phyloP scores from a whole-genome alignment of 2,797 vertebrate genomes.

The Poecilia wingei region DNA sequence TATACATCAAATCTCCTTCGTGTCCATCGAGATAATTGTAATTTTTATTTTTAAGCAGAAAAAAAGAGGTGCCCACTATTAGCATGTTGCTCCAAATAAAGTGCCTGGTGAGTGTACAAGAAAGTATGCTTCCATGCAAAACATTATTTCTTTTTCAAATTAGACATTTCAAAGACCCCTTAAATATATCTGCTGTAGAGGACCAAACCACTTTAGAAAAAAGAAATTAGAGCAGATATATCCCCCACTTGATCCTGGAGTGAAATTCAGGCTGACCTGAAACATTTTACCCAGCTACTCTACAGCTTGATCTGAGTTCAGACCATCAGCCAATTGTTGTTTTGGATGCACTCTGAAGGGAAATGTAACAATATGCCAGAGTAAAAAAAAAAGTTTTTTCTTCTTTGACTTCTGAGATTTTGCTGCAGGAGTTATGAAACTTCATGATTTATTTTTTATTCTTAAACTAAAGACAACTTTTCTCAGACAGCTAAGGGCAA shows the following conservation, averaged over 20 bases:
- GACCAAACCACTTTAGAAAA: slow-evolving; percentile 38
- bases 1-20: background rate
- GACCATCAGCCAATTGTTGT: background rate
- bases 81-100: slow-evolving; percentile 10
- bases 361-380: background rate
- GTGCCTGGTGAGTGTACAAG: slow-evolving; percentile 19
- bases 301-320: background rate
- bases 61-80: background rate
- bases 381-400: background rate
- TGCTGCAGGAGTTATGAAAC: background rate
- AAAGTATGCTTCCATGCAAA: slow-evolving; percentile 44
- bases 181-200: slow-evolving; percentile 9
- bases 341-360: background rate
- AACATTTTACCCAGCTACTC: background rate
- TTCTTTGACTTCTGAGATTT: background rate
- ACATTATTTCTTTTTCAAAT: slow-evolving; percentile 3
- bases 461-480: background rate
- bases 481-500: background rate
- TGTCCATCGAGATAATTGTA: background rate
- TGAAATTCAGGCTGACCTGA: background rate
- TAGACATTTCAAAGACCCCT: background rate
- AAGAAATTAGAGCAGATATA: background rate
- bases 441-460: background rate
- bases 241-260: background rate
- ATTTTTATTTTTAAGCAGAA: background rate